Base-by-base conservation (phyloP, 1,140 invertebrate species). In the Bombus pascuorum region DNA sequence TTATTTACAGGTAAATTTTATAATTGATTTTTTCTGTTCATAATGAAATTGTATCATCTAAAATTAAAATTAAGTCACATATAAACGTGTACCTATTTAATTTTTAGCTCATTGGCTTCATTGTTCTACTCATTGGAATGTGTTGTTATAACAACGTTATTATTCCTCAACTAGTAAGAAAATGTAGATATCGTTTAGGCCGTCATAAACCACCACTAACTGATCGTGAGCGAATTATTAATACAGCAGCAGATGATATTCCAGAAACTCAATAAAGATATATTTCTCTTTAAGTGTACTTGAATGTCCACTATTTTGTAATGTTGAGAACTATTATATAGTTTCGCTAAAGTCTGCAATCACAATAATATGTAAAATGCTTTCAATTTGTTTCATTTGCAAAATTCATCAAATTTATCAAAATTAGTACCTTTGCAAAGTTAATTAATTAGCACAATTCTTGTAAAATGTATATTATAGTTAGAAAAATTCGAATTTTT, bases 91-190 rank as follows among this genome's bases (percentile, higher is more conserved):
- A 13, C 6, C 10, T 73, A 32, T 73, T 72, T 72, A 59, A 39
- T 70, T 85, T 80, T 32, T 91, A 97, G 94, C 94, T 98, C 3
- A 94, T 98, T 88, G 98, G 98, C 2, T 98, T 98, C 86, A 47
- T 96, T 0, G 91, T 98, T 12, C 94, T 98, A 10, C 93, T 98
- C 53, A 91, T 96, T 77, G 98, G 98, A 78, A 98, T 98, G 96
- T 96, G 96, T 86, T 92, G 96, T 28, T 98, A 98, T 93, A 98
- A 98, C 87, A 96, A 98, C 80, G 93, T 98, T 1, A 72, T 97
- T 15, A 94, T 97, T 83, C 94, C 94, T 34, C 93, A 95, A 93
- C 81, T 95, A 44, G 25, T 93, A 65, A 91, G 81, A 71, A 95
- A 94, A 87, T 93, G 87, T 81, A 88, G 84, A 75, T 92, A 85